Percentiles rank a stretch among this genome's conserved stretches.
Evolutionary conservation across 2,113 vertebrate genomes (phyloP).

Genomic region (Rhea pennata): DNA sequence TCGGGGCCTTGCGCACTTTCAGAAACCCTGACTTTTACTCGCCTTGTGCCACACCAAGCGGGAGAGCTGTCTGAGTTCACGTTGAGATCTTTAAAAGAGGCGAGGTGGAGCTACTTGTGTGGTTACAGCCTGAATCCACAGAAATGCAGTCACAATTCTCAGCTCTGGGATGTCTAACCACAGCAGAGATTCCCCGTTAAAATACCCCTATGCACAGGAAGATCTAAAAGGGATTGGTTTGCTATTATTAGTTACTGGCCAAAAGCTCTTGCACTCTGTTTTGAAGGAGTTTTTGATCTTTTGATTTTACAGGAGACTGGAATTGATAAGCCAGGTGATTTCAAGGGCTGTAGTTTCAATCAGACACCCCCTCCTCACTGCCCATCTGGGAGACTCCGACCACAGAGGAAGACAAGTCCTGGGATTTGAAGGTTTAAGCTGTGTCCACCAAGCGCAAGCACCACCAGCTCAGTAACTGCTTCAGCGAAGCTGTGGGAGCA

Average conservation of each 20-base stretch:
- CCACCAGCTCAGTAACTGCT: not conserved
- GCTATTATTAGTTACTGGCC: constrained; percentile 34
- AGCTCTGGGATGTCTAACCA: not conserved
- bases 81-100: not conserved
- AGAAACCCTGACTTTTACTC: not conserved
- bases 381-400: not conserved
- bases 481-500: constrained; percentile 21
- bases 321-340: constrained; percentile 57
- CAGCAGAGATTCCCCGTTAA: not conserved
- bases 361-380: not conserved
- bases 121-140: not conserved
- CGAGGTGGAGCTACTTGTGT: not conserved
- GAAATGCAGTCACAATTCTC: not conserved
- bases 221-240: constrained; percentile 49
- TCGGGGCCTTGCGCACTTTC: fast-evolving
- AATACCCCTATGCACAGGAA: not conserved
- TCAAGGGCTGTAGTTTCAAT: constrained; percentile 66
- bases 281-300: constrained; percentile 59
- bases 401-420: constrained; percentile 23
- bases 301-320: constrained; percentile 72
- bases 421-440: constrained; percentile 51
- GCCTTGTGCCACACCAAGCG: not conserved
- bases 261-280: constrained; percentile 33
- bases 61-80: not conserved
- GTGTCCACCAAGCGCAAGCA: not conserved